These are phyloP conservation scores for Orthosia gracilis DNA, from an alignment of 2,888 invertebrate genomes.

Conservation along the genomic window DNA sequence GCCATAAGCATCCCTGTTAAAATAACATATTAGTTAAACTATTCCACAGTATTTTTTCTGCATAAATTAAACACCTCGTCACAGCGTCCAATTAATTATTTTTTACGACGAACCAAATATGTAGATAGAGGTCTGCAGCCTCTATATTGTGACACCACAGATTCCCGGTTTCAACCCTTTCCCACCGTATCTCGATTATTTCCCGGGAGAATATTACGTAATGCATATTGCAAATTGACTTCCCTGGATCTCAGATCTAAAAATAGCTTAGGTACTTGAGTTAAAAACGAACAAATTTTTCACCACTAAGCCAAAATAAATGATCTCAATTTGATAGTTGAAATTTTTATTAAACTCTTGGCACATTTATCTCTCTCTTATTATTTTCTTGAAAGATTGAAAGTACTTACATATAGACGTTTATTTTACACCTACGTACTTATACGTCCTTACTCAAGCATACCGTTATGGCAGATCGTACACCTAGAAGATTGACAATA, in stretches of 20 bases:
- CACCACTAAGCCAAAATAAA: background rate
- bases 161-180: slow-evolving; percentile 47
- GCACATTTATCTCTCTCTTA: too few species aligned
- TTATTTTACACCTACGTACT: background rate
- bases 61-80: slow-evolving; percentile 41
- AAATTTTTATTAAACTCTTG: background rate
- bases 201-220: slow-evolving; percentile 53
- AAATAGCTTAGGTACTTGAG: background rate
- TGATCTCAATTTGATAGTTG: background rate
- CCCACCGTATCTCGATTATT: slow-evolving; percentile 57
- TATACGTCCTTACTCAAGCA: background rate
- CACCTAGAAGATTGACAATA: background rate
- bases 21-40: slow-evolving; percentile 27
- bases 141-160: slow-evolving; percentile 42
- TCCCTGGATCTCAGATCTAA: slow-evolving; percentile 15
- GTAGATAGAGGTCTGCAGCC: slow-evolving; percentile 29
- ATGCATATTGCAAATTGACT: slow-evolving; percentile 57
- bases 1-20: background rate
- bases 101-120: slow-evolving; percentile 45
- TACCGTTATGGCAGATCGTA: background rate
- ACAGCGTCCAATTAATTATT: slow-evolving; percentile 54
- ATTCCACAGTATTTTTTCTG: slow-evolving; percentile 13
- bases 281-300: background rate
- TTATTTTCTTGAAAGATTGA: background rate
- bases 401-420: background rate